Evolutionary conservation across 2,888 invertebrate species (phyloP), one percentile per base, ranked within the genome.

Genomic region (Argynnis bischoffii): DNA sequence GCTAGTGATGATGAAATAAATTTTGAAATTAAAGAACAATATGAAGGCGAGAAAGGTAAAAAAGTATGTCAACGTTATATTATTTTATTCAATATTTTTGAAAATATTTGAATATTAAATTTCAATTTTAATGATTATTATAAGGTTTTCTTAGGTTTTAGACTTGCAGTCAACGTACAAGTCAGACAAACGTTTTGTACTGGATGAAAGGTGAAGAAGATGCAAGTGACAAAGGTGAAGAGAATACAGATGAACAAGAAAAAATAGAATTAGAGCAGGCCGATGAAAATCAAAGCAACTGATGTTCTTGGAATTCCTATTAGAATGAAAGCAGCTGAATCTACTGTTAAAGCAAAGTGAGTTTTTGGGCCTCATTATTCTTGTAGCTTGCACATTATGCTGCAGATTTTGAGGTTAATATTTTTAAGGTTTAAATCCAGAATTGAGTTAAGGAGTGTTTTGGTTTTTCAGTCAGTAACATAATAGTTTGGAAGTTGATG

Each of bases 111-210:
- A 31, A 60, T 48, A 35, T 59, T 55, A 41, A 68, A 64, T 61
- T 64, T 59, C 59, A 69, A 26, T 69, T 71, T 48, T n/a, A 35
- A 15, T 15, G 1, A n/a, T n/a, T n/a, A 41, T 41, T 41, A 67
- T n/a, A n/a, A n/a, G 2, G 16, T 26, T 51, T 53, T 73, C 75
- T 18, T 78, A 95, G 95, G 89, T 95, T 77, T 91, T 96, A 82
- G 94, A 95, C 85, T 92, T 97, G 76, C 96, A 97, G 92, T 94
- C 95, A 57, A 94, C 94, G 78, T 95, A 94, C 86, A 95, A 95
- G 81, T 94, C 95, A 81, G 97, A 97, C 88, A 94, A 95, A 78
- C 94, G 97, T 79, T 97, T 97, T 87, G 89, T 91, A 74, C 90
- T 97, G 79, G 96, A 96, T 87, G 93, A 95, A 77, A 94, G 95